These are phyloP conservation scores for Cryptotis parvus DNA, from an alignment of 2,113 vertebrate species.

Conservation along the genomic window DNA sequence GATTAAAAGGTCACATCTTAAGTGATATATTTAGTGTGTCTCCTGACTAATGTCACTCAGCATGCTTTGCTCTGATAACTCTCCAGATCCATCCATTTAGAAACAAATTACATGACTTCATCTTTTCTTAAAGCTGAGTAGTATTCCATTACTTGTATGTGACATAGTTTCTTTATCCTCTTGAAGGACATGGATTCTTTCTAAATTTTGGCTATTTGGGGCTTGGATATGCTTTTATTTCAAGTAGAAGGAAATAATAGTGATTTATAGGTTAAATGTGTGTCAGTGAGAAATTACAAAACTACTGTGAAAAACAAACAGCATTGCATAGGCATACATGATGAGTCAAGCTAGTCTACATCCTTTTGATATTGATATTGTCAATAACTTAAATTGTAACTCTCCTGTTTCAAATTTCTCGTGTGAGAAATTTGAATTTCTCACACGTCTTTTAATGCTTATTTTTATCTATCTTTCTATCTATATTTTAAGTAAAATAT, in stretches of 20 bases:
- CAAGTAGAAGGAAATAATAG: background rate
- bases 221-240: background rate
- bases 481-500: background rate
- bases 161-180: too few species aligned
- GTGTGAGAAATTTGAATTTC: background rate
- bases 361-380: background rate
- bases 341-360: background rate
- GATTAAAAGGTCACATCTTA: constrained; percentile 7
- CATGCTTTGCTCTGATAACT: too few species aligned
- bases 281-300: background rate
- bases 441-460: background rate
- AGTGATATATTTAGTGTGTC: background rate
- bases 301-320: background rate
- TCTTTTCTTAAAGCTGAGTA: too few species aligned
- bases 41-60: too few species aligned
- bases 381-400: background rate
- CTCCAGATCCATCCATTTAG: too few species aligned
- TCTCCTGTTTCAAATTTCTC: background rate
- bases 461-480: background rate
- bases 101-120: too few species aligned
- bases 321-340: background rate
- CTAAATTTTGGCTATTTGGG: background rate
- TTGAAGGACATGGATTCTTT: too few species aligned
- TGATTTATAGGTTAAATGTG: background rate
- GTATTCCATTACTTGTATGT: too few species aligned